Evolutionary conservation across 2,113 vertebrate genomes (phyloP), one percentile per base, ranked within the genome.

Genomic region (Eidolon helvum): DNA sequence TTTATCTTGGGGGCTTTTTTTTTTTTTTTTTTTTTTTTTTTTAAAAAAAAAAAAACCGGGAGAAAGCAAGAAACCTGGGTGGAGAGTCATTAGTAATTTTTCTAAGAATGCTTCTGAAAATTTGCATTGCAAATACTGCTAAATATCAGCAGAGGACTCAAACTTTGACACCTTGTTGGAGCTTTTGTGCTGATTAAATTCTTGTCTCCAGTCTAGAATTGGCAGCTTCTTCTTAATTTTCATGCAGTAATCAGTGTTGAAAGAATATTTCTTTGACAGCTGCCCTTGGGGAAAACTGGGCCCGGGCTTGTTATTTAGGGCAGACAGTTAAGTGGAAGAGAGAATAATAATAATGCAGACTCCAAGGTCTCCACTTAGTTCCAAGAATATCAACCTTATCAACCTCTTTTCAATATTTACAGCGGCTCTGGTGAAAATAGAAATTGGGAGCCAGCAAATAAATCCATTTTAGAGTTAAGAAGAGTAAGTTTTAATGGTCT

Each of bases 201-300:
- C 95, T 80, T 96, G 72, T 95, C 96, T 92, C 0, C 1, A 43
- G 82, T 69, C 68, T 55, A 12, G 68, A 96, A 91, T 5, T 98
- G 96, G 96, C 97, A 97, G 84, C 78, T 82, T 94, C 50, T 68
- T 82, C 89, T 89, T 96, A n/a, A 69, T 97, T 97, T 96, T 98
- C 92, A 78, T 72, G 85, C 48, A 61, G 75, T 84, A 97, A 97
- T 97, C 63, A n/a, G 92, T 91, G 94, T 40, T 89, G 63, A 97
- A 97, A 97, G 97, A 89, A 48, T 7, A 10, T 95, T 97, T 97
- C 96, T 97, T 97, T 98, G 91, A 91, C 96, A 95, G 83, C 8
- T 21, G 90, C 86, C 97, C 96, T 94, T 92, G 65, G 71, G 87
- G 89, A 90, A 97, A 95, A 90, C 87, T 89, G 85, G 94, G 96